These are phyloP conservation scores for Cyphotilapia sp. DNA, from an alignment of 2,113 vertebrate species.

Conservation along the genomic window DNA sequence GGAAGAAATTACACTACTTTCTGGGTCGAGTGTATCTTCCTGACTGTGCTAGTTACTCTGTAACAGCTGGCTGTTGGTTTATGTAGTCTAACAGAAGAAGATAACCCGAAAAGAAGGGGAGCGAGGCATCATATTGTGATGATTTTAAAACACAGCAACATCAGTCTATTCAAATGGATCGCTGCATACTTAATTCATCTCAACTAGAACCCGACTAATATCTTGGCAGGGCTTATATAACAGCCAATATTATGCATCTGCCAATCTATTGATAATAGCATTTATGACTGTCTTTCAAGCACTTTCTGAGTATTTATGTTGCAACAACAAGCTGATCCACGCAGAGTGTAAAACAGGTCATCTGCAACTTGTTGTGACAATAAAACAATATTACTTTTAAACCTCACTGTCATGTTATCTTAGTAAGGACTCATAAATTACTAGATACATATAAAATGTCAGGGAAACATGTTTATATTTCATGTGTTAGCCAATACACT, in stretches of 20 bases:
- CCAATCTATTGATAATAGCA: not conserved
- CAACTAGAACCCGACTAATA: not conserved
- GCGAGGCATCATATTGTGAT: not conserved
- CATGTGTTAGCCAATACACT: not conserved
- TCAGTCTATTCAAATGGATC: not conserved
- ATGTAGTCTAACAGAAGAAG: not conserved
- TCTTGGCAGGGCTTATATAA: not conserved
- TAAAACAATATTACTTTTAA: not conserved
- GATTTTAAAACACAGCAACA: not conserved
- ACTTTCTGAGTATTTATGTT: not conserved
- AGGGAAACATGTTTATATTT: not conserved
- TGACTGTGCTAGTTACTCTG: not conserved
- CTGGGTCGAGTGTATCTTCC: not conserved
- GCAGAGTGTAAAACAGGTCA: not conserved
- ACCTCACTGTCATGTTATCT: not conserved
- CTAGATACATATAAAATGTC: not conserved
- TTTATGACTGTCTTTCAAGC: not conserved
- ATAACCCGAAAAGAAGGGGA: not conserved
- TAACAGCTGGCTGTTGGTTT: not conserved
- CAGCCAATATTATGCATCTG: not conserved
- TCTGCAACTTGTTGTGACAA: not conserved
- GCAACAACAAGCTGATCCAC: not conserved
- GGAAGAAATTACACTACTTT: not conserved
- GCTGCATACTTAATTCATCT: not conserved
- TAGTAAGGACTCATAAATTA: not conserved